Evolutionary conservation across 2,797 vertebrate species (phyloP).

Genomic region (Manis crassicaudata): DNA sequence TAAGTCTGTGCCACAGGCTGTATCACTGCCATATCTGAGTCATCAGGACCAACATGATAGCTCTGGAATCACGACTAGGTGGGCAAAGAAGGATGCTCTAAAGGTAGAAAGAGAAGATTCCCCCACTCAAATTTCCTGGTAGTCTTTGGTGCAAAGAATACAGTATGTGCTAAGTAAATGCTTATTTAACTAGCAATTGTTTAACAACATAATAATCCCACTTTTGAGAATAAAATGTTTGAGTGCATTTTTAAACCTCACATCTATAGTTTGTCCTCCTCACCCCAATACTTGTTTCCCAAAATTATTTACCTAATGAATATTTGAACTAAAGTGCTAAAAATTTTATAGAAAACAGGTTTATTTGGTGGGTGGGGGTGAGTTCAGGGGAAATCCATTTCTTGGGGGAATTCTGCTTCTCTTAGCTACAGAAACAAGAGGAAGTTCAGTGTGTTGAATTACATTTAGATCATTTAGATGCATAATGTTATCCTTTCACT

Average conservation of each 20-base stretch:
- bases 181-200: conserved; percentile 10
- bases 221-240: conserved; percentile 39
- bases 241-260: neutral
- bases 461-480: conserved; percentile 7
- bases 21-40: neutral
- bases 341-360: conserved; percentile 13
- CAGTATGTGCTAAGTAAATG: neutral
- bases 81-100: neutral
- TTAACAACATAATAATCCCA: conserved; percentile 28
- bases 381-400: conserved; percentile 40
- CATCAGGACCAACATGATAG: neutral
- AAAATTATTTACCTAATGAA: conserved; percentile 10
- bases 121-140: neutral
- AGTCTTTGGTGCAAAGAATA: neutral
- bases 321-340: neutral
- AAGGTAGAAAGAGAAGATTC: neutral
- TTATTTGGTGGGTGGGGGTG: neutral
- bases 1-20: neutral
- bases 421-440: neutral
- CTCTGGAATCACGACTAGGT: neutral
- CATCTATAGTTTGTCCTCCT: neutral
- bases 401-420: neutral
- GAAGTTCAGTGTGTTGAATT: neutral
- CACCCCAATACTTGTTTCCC: neutral
- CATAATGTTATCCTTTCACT: neutral